phyloP scores from a whole-genome alignment of 2,888 invertebrate species.

The Melieria omissa region DNA sequence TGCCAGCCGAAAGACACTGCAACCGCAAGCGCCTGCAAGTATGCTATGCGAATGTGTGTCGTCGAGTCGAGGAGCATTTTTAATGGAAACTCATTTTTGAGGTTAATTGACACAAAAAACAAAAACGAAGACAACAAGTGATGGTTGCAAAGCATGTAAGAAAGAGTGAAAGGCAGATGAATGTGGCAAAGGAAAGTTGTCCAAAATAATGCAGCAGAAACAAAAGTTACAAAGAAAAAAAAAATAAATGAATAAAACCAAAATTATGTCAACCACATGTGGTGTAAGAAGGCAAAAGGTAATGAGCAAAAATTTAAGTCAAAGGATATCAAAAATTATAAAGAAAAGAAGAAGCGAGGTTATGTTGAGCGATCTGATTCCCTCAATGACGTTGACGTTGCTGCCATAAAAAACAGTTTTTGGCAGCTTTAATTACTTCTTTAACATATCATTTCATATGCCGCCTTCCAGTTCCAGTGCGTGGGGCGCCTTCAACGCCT shows the following conservation, averaged over 20 bases:
- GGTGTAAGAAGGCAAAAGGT: neutral
- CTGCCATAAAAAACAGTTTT: too few species aligned
- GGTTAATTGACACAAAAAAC: slow-evolving; percentile 46
- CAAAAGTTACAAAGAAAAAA: neutral
- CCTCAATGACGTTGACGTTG: too few species aligned
- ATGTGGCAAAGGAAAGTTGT: neutral
- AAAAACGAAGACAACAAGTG: slow-evolving; percentile 15
- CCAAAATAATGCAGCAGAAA: neutral
- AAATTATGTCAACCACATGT: neutral
- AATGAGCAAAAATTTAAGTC: neutral
- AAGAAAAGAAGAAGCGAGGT: neutral
- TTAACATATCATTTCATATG: too few species aligned
- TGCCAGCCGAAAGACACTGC: neutral
- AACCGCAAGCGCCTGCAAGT: neutral
- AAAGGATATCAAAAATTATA: neutral
- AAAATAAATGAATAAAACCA: neutral
- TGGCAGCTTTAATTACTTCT: too few species aligned
- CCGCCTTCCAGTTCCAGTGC: too few species aligned
- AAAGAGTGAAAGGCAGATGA: neutral
- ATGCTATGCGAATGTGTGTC: slow-evolving; percentile 8
- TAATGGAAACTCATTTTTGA: slow-evolving; percentile 47
- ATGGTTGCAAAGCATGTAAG: neutral
- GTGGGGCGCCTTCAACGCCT: too few species aligned
- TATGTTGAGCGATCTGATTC: neutral
- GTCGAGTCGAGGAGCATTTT: slow-evolving; percentile 45